phyloP scores from a whole-genome alignment of 2,888 invertebrate genomes.

The Pristionchus japonicus region DNA sequence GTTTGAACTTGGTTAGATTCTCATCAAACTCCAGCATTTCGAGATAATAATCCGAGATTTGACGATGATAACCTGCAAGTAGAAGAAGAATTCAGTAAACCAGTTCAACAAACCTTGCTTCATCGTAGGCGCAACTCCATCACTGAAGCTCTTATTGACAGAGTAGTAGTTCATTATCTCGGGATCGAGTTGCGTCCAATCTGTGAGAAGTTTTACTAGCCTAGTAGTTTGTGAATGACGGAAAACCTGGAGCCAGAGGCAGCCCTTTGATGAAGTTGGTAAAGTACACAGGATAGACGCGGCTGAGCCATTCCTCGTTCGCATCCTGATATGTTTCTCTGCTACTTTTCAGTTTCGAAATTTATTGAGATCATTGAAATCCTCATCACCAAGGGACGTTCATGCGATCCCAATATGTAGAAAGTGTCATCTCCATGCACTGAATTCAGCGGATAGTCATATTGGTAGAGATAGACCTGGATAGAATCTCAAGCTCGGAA shows the following conservation, averaged over 20 bases:
- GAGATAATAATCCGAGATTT: not conserved
- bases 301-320: constrained; percentile 12
- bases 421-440: not conserved
- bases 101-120: too few relatives aligned
- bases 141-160: not conserved
- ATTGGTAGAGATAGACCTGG: constrained; percentile 1
- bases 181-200: not conserved
- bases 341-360: not conserved
- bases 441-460: not conserved
- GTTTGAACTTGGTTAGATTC: not conserved
- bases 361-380: too few relatives aligned
- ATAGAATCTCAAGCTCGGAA: not conserved
- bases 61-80: too few relatives aligned
- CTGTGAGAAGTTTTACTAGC: not conserved
- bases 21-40: not conserved
- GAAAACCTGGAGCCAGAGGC: not conserved
- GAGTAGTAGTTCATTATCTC: not conserved
- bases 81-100: too few relatives aligned
- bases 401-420: constrained; percentile 29
- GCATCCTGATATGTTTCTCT: not conserved
- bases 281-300: not conserved
- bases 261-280: constrained; percentile 3
- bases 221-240: too few relatives aligned
- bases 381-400: not conserved
- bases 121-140: not conserved